Conservation (phyloP, 2,797 vertebrate species). For the Lemur catta region DNA sequence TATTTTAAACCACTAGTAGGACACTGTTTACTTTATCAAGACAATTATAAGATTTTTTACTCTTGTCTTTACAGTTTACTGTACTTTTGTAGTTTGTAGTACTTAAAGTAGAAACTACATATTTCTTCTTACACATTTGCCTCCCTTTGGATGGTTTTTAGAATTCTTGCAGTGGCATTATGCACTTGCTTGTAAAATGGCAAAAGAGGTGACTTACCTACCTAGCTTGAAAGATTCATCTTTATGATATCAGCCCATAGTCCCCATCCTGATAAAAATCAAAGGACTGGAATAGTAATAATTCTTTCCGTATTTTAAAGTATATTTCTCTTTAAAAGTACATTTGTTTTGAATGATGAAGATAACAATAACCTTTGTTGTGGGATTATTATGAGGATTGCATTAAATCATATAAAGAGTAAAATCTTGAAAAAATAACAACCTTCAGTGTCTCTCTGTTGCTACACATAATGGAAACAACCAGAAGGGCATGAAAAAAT, state of each 20-base stretch:
- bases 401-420: neutral
- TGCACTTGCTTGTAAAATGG: neutral
- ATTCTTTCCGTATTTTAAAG: neutral
- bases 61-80: neutral
- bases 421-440: neutral
- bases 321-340: neutral
- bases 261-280: neutral
- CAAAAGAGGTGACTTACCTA: neutral
- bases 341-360: neutral
- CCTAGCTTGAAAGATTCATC: neutral
- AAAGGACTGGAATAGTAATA: neutral
- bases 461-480: neutral
- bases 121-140: neutral
- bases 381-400: neutral
- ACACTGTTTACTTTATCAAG: neutral
- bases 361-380: neutral
- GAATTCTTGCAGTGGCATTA: neutral
- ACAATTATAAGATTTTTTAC: neutral
- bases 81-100: neutral
- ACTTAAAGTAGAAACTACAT: neutral
- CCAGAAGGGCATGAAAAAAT: neutral
- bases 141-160: neutral
- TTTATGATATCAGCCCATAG: neutral
- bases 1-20: neutral
- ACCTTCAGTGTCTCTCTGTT: neutral